Evolutionary conservation across 2,888 invertebrate genomes (phyloP), one percentile per base, ranked within the genome.

Genomic region (Allophyes oxyacanthae): DNA sequence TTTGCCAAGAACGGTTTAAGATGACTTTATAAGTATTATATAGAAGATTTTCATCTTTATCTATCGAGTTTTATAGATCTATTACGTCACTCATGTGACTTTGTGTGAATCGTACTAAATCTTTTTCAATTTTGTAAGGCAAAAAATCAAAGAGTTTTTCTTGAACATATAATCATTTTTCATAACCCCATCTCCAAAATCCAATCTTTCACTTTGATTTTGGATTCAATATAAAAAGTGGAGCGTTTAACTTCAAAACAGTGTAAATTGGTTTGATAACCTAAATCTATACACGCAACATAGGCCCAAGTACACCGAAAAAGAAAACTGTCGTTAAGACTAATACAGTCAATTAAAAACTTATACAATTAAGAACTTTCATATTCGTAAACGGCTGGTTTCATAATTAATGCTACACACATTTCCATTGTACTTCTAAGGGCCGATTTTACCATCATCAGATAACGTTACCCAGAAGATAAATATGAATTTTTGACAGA

Each of bases 201-300:
- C 61, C 48, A 62, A 49, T 44, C 0, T 49, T 42, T 45, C 33
- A 14, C 33, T 64, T 68, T 64, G 69, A 64, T 64, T 48, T 14
- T 25, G 20, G 30, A 26, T 11, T 8, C 8, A 32, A 30, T 41
- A 26, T 38, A 43, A 46, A 59, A 30, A 10, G 32, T 37, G 13
- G 10, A 57, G 10, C 15, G 13, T 11, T 51, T 28, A 26, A 41
- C 25, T 41, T 15, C 14, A 28, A 38, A 52, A 44, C 13, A 34
- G 30, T 49, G 10, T 20, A 20, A 9, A 37, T 8, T 45, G 20
- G 11, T 4, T 45, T n/a, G 5, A 9, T 13, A 20, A 26, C 8
- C 8, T 11, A 44, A 33, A 25, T 44, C 6, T 7, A n/a, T 25
- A 38, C 6, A 6, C 11, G n/a, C 25, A 25, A 0, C 9, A n/a